Evolutionary conservation across 2,797 vertebrate genomes (phyloP).

Genomic region (Acanthurus leucopareius): DNA sequence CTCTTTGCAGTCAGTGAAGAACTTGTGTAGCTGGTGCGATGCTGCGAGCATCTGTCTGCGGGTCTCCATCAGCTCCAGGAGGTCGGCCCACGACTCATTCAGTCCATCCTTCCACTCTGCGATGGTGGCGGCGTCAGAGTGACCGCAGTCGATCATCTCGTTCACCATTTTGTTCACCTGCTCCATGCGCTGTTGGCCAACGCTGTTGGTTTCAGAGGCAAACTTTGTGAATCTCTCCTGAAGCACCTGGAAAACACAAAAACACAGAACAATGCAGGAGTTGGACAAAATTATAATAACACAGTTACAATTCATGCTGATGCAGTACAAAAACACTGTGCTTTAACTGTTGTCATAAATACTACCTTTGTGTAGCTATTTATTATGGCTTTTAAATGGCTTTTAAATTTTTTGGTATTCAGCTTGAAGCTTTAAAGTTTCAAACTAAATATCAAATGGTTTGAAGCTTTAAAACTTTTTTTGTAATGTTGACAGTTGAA

Average conservation of each 20-base stretch:
- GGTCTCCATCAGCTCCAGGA: conserved; percentile 95
- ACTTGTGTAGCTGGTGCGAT: conserved; percentile 93
- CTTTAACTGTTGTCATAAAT: not conserved
- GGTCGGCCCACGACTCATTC: conserved; percentile 96
- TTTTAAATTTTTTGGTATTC: not conserved
- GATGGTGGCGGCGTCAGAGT: conserved; percentile 91
- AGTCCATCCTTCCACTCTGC: conserved; percentile 96
- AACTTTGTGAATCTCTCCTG: conserved; percentile 94
- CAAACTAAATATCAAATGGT: no score
- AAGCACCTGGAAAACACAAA: conserved; percentile 84
- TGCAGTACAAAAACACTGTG: not conserved
- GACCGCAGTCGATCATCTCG: conserved; percentile 92
- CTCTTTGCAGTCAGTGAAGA: conserved; percentile 92
- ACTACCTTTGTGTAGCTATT: not conserved
- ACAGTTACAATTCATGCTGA: not conserved
- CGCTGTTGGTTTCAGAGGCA: conserved; percentile 91
- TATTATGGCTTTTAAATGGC: not conserved
- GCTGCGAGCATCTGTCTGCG: conserved; percentile 94
- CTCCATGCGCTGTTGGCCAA: conserved; percentile 92
- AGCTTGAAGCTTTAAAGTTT: no score
- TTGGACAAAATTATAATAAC: not conserved
- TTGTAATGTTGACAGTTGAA: no score
- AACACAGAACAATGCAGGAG: conserved; percentile 14
- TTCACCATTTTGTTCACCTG: conserved; percentile 91
- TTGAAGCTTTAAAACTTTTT: no score